Percentiles rank a stretch among this genome's conserved stretches.
These are phyloP conservation scores for Drosophila albomicans DNA, from an alignment of 1,140 invertebrate species.

Conservation along the genomic window DNA sequence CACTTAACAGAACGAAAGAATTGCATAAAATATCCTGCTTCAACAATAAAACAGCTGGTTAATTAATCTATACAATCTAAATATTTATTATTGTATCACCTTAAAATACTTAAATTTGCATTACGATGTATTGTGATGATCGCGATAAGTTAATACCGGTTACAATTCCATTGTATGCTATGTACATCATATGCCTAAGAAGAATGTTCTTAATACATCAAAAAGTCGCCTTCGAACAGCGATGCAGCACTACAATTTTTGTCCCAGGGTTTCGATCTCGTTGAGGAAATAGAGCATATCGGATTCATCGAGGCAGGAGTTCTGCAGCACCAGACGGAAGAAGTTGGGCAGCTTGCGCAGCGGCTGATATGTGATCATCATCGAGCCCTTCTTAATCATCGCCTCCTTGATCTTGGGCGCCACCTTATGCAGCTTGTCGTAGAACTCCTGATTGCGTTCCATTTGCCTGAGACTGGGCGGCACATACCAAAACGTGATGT, in stretches of 20 bases:
- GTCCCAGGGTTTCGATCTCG: conserved; percentile 93
- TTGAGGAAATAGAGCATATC: conserved; percentile 95
- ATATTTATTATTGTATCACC: conserved; percentile 29
- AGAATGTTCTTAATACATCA: conserved; percentile 64
- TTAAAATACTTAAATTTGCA: conserved; percentile 27
- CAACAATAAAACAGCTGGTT: too few species aligned
- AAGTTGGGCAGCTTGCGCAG: conserved; percentile 93
- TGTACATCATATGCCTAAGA: conserved; percentile 56
- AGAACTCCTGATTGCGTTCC: conserved; percentile 87
- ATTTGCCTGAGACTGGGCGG: conserved; percentile 89
- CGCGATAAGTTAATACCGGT: conserved; percentile 30
- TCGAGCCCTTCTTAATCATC: conserved; percentile 97
- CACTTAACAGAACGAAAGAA: too few species aligned
- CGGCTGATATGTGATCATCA: conserved; percentile 98
- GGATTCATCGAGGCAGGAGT: conserved; percentile 91
- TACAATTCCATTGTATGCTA: conserved; percentile 42
- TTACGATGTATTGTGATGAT: conserved; percentile 23
- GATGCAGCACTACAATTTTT: conserved; percentile 86
- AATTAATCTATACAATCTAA: conserved; percentile 7
- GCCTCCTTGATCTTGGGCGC: conserved; percentile 96
- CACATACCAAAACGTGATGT: conserved; percentile 98
- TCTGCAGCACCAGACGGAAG: conserved; percentile 97
- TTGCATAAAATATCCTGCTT: too few species aligned
- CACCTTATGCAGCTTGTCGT: conserved; percentile 90
- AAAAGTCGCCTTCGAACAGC: background rate